Evolutionary conservation across 1,140 invertebrate genomes (phyloP), one percentile per base, ranked within the genome.

Genomic region (Brachionus manjavacas): DNA sequence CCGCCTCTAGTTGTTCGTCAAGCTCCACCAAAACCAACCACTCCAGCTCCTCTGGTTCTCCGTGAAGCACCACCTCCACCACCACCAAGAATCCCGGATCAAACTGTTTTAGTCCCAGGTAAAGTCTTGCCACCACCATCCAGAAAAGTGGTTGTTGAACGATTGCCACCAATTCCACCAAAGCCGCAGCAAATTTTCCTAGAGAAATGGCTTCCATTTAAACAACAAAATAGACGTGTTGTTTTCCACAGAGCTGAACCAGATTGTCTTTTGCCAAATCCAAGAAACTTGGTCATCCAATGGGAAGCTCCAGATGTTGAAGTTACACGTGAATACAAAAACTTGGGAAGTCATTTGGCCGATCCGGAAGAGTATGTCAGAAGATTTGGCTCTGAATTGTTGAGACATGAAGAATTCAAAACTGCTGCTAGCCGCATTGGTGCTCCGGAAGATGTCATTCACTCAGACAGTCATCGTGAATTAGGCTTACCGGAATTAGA

Each of bases 1-100:
- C 84, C 84, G 66, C 84, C 84, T 6, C 14, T 84, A n/a, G 72
- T 84, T 49, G 39, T 84, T 70, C 49, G 84, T 11, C 72, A 84
- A 80, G 55, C 39, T 16, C 52, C 72, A 31, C 72, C 72, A 46
- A 70, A 68, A 31, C 72, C 84, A 64, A 9, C 72, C 7, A 80
- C 60, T 64, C 83, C 83, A 55, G 16, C 83, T 52, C 83, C 83
- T 35, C 25, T 84, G 6, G 60, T 84, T 14, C n/a, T 84, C 2
- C 84, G 84, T 14, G 84, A 84, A 39, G 35, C 11, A 25, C 84
- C 84, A 41, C 84, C 84, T 79, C 72, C 55, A 80, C 72, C 84
- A 14, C 84, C 84, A 80, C 31, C 79, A 43, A 60, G 31, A 60
- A 64, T 68, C 12, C 39, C 52, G 11, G 52, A 60, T 12, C 35